Evolutionary conservation across 2,888 invertebrate species (phyloP).

Genomic region (Xestia rhomboidea): DNA sequence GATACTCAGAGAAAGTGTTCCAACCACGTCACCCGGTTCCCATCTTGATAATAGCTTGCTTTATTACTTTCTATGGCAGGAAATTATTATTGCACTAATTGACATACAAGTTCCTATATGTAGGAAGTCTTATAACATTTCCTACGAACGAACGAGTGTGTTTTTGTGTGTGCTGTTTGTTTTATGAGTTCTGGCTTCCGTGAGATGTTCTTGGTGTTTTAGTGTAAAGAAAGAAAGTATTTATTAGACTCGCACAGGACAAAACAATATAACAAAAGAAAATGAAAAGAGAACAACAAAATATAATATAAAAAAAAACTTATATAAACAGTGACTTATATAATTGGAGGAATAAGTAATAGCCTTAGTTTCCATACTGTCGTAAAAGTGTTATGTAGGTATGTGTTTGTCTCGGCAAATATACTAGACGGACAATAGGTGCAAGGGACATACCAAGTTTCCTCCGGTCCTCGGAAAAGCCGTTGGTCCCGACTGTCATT

Average conservation of each 20-base stretch:
- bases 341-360: background rate
- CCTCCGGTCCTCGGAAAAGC: too few species aligned
- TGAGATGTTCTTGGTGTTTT: background rate
- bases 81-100: conserved; percentile 56
- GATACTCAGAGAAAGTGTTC: conserved; percentile 46
- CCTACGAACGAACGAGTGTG: background rate
- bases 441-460: too few species aligned
- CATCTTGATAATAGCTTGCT: conserved; percentile 38
- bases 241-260: background rate
- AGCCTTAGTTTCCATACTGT: background rate
- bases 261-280: background rate
- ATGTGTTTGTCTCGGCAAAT: background rate
- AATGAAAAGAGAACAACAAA: background rate
- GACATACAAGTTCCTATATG: conserved; percentile 31
- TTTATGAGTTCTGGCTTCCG: background rate
- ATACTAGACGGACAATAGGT: too few species aligned
- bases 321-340: too few species aligned
- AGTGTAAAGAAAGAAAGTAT: background rate
- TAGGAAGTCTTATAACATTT: conserved; percentile 21
- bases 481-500: too few species aligned
- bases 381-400: conserved; percentile 6
- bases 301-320: background rate
- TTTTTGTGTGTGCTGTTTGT: conserved; percentile 9
- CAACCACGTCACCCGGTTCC: conserved; percentile 34
- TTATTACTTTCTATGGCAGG: conserved; percentile 56